Evolutionary conservation across 2,888 invertebrate genomes (phyloP), one percentile per base, ranked within the genome.

Genomic region (Acrobasis repandana): DNA sequence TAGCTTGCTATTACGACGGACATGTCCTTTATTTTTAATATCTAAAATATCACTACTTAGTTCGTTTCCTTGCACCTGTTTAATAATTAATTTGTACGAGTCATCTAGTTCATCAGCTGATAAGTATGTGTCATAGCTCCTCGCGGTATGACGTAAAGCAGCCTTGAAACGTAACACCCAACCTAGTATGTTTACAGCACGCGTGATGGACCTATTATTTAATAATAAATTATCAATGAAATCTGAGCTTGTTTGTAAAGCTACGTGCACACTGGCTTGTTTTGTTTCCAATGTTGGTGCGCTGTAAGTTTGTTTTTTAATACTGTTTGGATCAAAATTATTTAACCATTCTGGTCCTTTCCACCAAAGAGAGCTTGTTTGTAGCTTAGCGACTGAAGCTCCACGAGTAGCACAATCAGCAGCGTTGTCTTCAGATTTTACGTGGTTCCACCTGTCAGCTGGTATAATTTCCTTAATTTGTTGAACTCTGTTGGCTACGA

Each of bases 361-460:
- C 61, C 56, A 61, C 61, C 56, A 61, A 6, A 61, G 9, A 1
- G 48, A 15, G 15, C 56, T 50, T n/a, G 9, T 2, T 34, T 11
- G 4, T 6, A 59, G 33, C 16, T 59, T 52, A 0, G 28, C 18
- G 20, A 56, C 5, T 18, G 50, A 38, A 2, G 56, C 0, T 1
- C 62, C 58, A n/a, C 62, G n/a, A 10, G 56, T 62, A 1, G 59
- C 59, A 18, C 62, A 62, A 15, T 62, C 59, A 3, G 48, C 58
- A 8, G 61, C 51, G 15, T 61, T 58, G 1, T 52, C 61, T 2
- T 52, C 52, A 4, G 61, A 62, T 28, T 16, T 54, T 0, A 59
- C 43, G 20, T 59, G 48, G 11, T 15, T 15, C 62, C 62, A 62
- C 10, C 38, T 43, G 1, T 20, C 5, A 11, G 58, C 9, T 2